Base-by-base conservation (phyloP, 1,140 invertebrate genomes). In the Himalopsyche phryganea region DNA sequence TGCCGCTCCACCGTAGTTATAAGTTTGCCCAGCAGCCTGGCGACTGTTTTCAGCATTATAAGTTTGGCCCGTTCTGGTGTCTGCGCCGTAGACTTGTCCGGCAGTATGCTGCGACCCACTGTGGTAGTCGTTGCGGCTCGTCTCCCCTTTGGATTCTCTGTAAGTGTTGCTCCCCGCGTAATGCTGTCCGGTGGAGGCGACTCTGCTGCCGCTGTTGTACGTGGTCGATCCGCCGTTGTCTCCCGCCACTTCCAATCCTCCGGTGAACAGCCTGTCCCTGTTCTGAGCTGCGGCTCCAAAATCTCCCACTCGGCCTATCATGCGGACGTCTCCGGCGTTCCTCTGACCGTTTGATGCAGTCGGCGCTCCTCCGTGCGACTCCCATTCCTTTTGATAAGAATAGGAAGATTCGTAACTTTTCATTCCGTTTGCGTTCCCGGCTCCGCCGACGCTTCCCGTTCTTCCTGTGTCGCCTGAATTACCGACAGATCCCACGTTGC, bases 321-420 rank as follows among this genome's bases (percentile, higher is more conserved):
- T 67, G 67, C 14, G 68, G 50, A 50, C 20, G 36, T 33, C 40
- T 3, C 44, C 20, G 6, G 20, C 50, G n/a, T 65, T 59, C 54
- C 60, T 47, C 32, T 56, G 28, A 44, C 60, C 52, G 47, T 55
- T 38, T 41, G 61, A 50, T 18, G 65, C 58, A 42, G 71, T 69
- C 42, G 66, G 64, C 5, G 69, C 63, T 36, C 71, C 61, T 45
- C 58, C 60, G 19, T 73, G 71, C 61, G 71, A 75, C 66, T 78
- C 75, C 74, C 73, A 77, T 69, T 76, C 65, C 55, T 78, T 78
- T 28, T 62, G 70, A 45, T 77, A 77, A 41, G 68, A 75, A 52
- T 76, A 77, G 15, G 75, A 73, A 20, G 74, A 72, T 63, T 77
- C 69, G 40, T 76, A 77, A 62, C 71, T 68, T 64, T 74, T 78